Base-by-base conservation (phyloP, 2,113 vertebrate genomes). In the Ranitomeya imitator region DNA sequence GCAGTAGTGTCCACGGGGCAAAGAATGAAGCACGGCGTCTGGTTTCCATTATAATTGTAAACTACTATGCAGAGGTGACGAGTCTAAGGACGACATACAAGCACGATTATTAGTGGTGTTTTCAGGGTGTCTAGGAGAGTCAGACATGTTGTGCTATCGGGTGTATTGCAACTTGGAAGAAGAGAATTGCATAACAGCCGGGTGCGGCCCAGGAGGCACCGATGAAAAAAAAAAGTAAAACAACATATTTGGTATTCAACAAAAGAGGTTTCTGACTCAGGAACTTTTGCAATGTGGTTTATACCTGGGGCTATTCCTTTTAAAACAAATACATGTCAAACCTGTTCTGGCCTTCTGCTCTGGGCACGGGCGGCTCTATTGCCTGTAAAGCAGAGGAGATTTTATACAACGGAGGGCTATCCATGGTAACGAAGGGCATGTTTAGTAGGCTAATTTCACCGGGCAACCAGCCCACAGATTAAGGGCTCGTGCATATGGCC, bases 211-310 rank as follows among this genome's bases (percentile, higher is more conserved):
- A 12, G 37, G 12, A 76, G 45, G 21, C 10, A 74, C 19, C 37
- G 37, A 45, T 45, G 26, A 45, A 45, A 3, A 45, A 37, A 37
- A 45, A 45, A 74, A 74, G 45, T 26, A 69, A 69, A 26, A 23
- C 1, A n/a, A 11, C 31, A 74, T 31, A 45, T 45, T 74, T 76
- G 31, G 45, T 52, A 52, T 76, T 52, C 73, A 51, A 19, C 73
- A 52, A 76, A 52, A 76, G 73, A 76, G 4, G 73, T 76, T 21
- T 11, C 73, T 76, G 73, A 73, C 69, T 73, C 69, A 37, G 69
- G 69, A 76, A 10, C 37, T 5, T 76, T 7, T 18, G 45, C 18
- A 51, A 52, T 51, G 31, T 10, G 71, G 31, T 19, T 3, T 19
- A 18, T 21, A 21, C 73, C 73, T 52, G 37, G 73, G 73, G 73